phyloP scores from a whole-genome alignment of 1,140 invertebrate species.

The Chironomus striatipennis region DNA sequence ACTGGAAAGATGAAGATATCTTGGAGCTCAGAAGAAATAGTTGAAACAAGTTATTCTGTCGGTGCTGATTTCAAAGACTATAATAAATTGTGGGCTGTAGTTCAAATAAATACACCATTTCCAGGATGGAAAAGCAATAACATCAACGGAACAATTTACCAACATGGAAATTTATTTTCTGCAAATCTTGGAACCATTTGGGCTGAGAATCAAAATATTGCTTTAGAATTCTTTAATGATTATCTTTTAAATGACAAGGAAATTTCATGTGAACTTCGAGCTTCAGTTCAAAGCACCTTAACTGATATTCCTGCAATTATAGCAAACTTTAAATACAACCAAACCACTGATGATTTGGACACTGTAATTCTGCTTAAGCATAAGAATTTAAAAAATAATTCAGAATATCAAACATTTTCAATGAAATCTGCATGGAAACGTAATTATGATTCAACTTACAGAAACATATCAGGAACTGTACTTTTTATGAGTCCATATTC shows the following conservation, averaged over 20 bases:
- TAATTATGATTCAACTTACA: slow-evolving; percentile 35
- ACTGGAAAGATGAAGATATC: slow-evolving; percentile 42
- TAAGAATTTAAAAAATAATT: slow-evolving; percentile 31
- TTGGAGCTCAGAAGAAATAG: slow-evolving; percentile 47
- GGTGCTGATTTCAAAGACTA: slow-evolving; percentile 36
- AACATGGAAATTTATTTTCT: slow-evolving; percentile 33
- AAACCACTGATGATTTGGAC: slow-evolving; percentile 42
- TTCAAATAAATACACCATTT: slow-evolving; percentile 59
- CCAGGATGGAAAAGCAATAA: slow-evolving; percentile 61
- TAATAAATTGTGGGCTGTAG: slow-evolving; percentile 40
- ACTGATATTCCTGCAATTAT: slow-evolving; percentile 47
- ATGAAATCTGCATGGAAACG: slow-evolving; percentile 49
- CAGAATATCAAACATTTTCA: slow-evolving; percentile 41
- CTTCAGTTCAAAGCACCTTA: slow-evolving; percentile 48
- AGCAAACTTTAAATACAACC: slow-evolving; percentile 45
- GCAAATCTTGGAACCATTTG: slow-evolving; percentile 43
- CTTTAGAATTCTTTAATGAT: slow-evolving; percentile 45
- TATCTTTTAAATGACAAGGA: slow-evolving; percentile 36
- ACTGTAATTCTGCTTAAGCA: slow-evolving; percentile 43
- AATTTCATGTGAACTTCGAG: slow-evolving; percentile 43
- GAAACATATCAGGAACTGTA: slow-evolving; percentile 49
- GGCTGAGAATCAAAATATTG: slow-evolving; percentile 48
- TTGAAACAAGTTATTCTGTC: slow-evolving; percentile 44
- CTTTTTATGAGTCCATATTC: slow-evolving; percentile 47
- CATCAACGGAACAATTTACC: slow-evolving; percentile 42